A percentile compares a stretch with the other conserved stretches of the same genome.
These are phyloP conservation scores for Dasyurus viverrinus DNA, from an alignment of 2,113 vertebrate genomes.

Conservation along the genomic window DNA sequence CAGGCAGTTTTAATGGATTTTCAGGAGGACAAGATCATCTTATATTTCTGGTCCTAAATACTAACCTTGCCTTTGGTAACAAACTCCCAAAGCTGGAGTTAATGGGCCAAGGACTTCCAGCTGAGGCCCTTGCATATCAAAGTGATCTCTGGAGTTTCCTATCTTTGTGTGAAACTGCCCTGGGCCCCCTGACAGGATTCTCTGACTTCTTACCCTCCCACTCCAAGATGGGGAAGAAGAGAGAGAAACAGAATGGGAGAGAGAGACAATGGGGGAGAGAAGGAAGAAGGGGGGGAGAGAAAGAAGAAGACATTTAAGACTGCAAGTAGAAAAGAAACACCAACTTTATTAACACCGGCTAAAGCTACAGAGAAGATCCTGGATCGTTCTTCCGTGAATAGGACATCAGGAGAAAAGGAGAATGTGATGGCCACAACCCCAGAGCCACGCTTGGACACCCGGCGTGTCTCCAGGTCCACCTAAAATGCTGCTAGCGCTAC, in stretches of 20 bases:
- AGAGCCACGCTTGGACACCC: not conserved
- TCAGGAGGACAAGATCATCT: not conserved
- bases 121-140: not conserved
- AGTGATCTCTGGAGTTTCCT: not conserved
- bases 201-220: not conserved
- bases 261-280: no score
- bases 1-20: not conserved
- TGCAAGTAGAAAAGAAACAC: constrained; percentile 69
- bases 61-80: not conserved
- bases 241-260: no score
- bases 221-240: not conserved
- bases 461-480: not conserved
- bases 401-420: constrained; percentile 48
- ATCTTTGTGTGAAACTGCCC: not conserved
- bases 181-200: not conserved
- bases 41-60: not conserved
- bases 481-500: constrained; percentile 25
- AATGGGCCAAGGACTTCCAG: not conserved
- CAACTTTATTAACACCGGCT: constrained; percentile 82
- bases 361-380: constrained; percentile 76
- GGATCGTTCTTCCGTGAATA: constrained; percentile 63
- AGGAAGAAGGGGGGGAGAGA: no score
- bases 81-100: not conserved
- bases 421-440: constrained; percentile 3
- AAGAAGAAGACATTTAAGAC: not conserved